Evolutionary conservation across 2,113 vertebrate genomes (phyloP).

Genomic region (Erpornis zantholeuca): DNA sequence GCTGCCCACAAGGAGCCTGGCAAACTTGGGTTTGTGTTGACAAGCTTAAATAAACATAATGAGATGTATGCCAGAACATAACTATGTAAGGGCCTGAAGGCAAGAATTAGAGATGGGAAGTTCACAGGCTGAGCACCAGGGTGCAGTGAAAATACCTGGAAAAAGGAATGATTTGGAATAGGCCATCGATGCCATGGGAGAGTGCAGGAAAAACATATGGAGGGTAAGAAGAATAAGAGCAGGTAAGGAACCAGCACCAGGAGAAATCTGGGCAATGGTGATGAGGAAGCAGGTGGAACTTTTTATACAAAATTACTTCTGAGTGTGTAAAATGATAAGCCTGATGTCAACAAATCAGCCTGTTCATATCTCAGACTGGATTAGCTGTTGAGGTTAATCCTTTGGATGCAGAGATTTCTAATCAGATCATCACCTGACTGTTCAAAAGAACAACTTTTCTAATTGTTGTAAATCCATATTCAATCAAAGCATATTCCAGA

Average conservation of each 20-base stretch:
- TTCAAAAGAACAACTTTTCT: neutral
- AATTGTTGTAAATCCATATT: neutral
- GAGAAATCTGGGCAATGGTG: neutral
- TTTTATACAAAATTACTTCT: neutral
- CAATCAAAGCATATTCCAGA: neutral
- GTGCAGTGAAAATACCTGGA: neutral
- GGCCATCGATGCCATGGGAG: fast-evolving
- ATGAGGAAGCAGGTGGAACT: neutral
- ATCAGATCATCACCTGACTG: neutral
- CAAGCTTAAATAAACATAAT: neutral
- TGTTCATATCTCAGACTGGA: neutral
- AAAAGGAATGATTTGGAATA: neutral
- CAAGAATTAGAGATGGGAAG: neutral
- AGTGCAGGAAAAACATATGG: neutral
- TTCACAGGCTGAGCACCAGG: neutral
- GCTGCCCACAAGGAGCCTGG: neutral
- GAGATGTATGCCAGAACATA: neutral
- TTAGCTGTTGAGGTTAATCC: neutral
- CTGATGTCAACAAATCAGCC: neutral
- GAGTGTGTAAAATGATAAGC: neutral
- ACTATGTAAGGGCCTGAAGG: neutral
- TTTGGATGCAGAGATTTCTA: neutral
- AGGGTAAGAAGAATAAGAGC: neutral
- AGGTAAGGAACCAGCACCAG: neutral
- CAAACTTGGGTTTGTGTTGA: neutral